Base-by-base conservation (phyloP, 2,888 invertebrate genomes). In the Stenurella melanura region DNA sequence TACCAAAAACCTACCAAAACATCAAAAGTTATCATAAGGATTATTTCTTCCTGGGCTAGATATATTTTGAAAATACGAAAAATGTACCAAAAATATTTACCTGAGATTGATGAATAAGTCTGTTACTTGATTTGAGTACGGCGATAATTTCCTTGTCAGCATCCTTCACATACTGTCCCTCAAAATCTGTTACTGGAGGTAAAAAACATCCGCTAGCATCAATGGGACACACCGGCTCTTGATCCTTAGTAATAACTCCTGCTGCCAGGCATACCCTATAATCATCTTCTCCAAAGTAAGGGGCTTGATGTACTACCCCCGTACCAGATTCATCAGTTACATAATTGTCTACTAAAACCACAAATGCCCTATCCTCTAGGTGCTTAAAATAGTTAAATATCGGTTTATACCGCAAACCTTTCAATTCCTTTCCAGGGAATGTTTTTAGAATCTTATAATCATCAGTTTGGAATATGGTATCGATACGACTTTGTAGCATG, bases 221-320 rank as follows among this genome's bases (percentile, higher is more conserved):
- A 0, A 99, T 93, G 0, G 99, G 99, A 87, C 99, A 99, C 77
- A 99, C 91, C 1, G 95, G 94, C 58, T 95, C 94, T 86, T 96
- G 95, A 87, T 98, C 98, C 87, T 94, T 95, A 0, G 93, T 94
- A 54, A 99, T 96, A 19, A 99, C 90, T 7, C 96, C 96, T 26
- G 93, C 93, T 18, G 92, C 92, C 74, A 95, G 88, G 82, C 95
- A 95, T 77, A 95, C 94, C 26, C 98, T 92, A 90, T 95, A 96
- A 95, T 99, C 99, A 88, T 99, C 99, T 92, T 99, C 99, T 84
- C 99, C 99, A 91, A 99, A 99, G 90, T 98, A 99, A 9, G 99
- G 98, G 0, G 60, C 18, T 38, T 70, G 70, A 19, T 70, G 70
- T 18, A 70, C 70, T 5, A 70, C 18, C 21, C 99, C 99, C 12